phyloP scores from a whole-genome alignment of 2,888 invertebrate genomes.

The Rhagophthalmus giganteus region DNA sequence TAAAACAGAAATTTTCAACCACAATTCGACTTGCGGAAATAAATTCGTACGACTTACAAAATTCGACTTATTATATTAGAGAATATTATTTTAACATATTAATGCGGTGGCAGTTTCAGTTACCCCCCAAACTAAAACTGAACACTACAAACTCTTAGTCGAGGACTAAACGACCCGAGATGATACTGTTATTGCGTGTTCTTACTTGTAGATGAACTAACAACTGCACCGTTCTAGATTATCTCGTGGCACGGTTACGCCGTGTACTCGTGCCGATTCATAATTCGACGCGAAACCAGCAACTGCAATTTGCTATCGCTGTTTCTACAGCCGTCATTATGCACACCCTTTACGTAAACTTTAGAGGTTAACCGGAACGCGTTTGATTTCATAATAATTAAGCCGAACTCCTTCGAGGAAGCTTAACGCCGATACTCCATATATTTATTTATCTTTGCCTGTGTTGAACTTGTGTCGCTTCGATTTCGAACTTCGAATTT shows the following conservation, averaged over 20 bases:
- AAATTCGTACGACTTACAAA: too few relatives aligned
- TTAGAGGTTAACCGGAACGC: too few relatives aligned
- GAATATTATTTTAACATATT: too few relatives aligned
- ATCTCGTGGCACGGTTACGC: conserved; percentile 13
- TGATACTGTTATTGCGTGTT: conserved; percentile 29
- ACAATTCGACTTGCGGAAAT: too few relatives aligned
- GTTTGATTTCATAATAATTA: too few relatives aligned
- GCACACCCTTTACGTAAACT: conserved; percentile 14
- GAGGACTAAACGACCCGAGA: conserved; percentile 18
- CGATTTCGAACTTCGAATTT: too few relatives aligned
- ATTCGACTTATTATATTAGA: too few relatives aligned
- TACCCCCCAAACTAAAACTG: conserved; percentile 2
- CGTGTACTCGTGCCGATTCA: conserved; percentile 18
- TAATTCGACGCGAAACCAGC: conserved; percentile 17
- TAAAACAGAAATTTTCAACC: too few relatives aligned
- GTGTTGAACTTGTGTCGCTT: too few relatives aligned
- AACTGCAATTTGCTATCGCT: conserved; percentile 26
- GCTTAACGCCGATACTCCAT: too few relatives aligned
- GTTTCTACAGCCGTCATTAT: conserved; percentile 19
- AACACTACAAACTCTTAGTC: conserved; percentile 12
- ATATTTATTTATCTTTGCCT: too few relatives aligned
- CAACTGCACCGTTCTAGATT: conserved; percentile 26
- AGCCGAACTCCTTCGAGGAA: too few relatives aligned
- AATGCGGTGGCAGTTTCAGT: conserved; percentile 2
- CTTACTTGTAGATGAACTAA: conserved; percentile 28